These are phyloP conservation scores for Entomyzon cyanotis DNA, from an alignment of 2,113 vertebrate genomes.

Conservation along the genomic window DNA sequence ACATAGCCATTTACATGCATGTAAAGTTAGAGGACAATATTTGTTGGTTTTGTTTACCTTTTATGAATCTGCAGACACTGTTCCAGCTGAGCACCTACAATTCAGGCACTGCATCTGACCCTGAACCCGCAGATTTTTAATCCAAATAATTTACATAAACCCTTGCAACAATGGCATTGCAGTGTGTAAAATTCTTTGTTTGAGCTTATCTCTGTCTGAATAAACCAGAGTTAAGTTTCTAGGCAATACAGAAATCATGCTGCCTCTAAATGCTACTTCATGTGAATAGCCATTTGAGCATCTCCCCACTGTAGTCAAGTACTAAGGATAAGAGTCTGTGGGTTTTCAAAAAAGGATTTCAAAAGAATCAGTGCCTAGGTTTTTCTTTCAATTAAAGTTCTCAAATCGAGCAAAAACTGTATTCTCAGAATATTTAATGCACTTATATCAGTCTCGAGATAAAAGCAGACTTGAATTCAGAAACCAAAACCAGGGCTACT, in stretches of 20 bases:
- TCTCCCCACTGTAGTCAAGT: background rate
- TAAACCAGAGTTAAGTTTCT: background rate
- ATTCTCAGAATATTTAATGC: background rate
- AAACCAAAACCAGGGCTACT: background rate
- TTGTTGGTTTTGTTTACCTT: background rate
- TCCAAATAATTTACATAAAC: background rate
- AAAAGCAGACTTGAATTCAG: background rate
- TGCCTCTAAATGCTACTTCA: background rate
- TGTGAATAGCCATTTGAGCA: background rate
- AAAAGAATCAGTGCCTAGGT: background rate
- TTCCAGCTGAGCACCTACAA: background rate
- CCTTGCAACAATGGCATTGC: background rate
- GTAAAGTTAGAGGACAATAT: background rate
- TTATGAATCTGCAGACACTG: background rate
- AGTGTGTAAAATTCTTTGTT: background rate
- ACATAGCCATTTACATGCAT: rapidly evolving
- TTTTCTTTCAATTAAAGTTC: background rate
- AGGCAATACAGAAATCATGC: background rate
- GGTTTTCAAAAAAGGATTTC: background rate
- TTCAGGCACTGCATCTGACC: background rate
- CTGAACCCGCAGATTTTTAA: background rate
- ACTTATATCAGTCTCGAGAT: background rate
- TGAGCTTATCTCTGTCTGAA: background rate
- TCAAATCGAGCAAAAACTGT: background rate
- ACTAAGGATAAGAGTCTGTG: background rate